Conservation (phyloP, 2,113 vertebrate species). For the Tympanuchus pallidicinctus region DNA sequence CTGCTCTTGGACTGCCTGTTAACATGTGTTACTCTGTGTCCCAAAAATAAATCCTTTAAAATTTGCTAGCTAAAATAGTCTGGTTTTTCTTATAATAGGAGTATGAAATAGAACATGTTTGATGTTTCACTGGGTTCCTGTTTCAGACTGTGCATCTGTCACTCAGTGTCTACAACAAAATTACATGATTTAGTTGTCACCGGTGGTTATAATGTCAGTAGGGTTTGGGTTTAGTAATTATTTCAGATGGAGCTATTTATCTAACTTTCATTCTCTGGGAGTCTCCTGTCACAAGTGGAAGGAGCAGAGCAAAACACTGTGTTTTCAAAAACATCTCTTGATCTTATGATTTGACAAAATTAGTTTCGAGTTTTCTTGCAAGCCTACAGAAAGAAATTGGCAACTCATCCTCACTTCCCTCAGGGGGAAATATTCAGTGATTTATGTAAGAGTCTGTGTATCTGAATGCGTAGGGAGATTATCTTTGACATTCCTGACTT, state of each 20-base stretch:
- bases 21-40: neutral
- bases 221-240: neutral
- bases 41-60: neutral
- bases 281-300: neutral
- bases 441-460: conserved; percentile 51
- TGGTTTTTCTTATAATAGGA: neutral
- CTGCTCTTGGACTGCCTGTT: neutral
- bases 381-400: conserved; percentile 29
- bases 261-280: neutral
- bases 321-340: conserved; percentile 12
- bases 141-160: neutral
- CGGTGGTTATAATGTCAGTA: neutral
- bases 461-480: conserved; percentile 44
- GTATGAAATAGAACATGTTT: neutral
- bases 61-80: neutral
- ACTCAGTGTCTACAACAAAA: neutral
- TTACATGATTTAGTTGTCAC: neutral
- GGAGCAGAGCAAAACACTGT: neutral
- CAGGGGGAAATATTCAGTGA: conserved; percentile 34
- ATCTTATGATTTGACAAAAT: conserved; percentile 25
- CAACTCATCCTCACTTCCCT: conserved; percentile 35
- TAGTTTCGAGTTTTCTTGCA: conserved; percentile 29
- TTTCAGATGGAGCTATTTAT: conserved; percentile 27
- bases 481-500: conserved; percentile 49
- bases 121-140: neutral